Evolutionary conservation across 2,113 vertebrate genomes (phyloP), one percentile per base, ranked within the genome.

Genomic region (Paralichthys olivaceus): DNA sequence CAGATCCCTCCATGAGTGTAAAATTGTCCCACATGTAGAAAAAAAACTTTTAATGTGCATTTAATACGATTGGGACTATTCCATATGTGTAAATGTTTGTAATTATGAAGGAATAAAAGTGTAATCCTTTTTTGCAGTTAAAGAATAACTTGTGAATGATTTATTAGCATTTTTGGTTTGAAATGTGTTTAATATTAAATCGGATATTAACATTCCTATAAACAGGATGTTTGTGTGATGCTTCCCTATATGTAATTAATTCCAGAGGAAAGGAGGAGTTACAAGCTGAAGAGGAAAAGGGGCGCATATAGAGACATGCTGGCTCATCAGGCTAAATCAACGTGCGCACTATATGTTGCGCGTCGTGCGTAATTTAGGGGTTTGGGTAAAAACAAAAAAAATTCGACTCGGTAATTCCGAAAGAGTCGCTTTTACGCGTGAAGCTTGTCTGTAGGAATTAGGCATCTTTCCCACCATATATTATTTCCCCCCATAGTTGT

Each of bases 391-490:
- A 80, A 80, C 83, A 75, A 40, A 53, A 73, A 34, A 53, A 89
- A 83, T 87, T 72, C 67, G 49, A 73, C 59, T 65, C 22, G 69
- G 72, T 75, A 12, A 70, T 84, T 86, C 77, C 69, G 55, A 75
- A 87, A 62, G 61, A 80, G 71, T 32, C 59, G 70, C 37, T 84
- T 90, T 84, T 23, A 69, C 75, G 85, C 67, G 84, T 76, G 83
- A 80, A 80, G 62, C 75, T 77, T 87, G 89, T 89, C 84, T 90
- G 80, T 67, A 69, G 84, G 88, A 91, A 87, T 91, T 86, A 91
- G 85, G 89, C 89, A 90, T 89, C 90, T 93, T 90, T 91, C 90
- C 93, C 92, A 92, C 85, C 87, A 89, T 93, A 84, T 91, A 93
- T 93, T 86, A 92, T 91, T 91, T 79, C 87, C 87, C 83, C 60